Evolutionary conservation across 2,888 invertebrate genomes (phyloP), one percentile per base, ranked within the genome.

Genomic region (Eupithecia pulchellata): DNA sequence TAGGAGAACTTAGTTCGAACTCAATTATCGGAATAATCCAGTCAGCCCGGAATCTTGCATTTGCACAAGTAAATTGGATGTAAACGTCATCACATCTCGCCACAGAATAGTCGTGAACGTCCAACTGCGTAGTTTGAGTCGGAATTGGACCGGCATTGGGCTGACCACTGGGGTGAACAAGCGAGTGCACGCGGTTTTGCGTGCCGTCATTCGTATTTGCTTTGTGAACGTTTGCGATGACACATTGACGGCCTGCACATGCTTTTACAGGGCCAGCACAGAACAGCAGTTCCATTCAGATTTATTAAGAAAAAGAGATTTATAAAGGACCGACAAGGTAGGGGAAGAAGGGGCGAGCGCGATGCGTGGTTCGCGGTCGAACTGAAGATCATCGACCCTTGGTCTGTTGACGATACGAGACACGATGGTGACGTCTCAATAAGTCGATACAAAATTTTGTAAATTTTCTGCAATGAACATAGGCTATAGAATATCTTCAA

Each of bases 61-160:
- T 66, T 69, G 68, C 36, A 63, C 63, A 58, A 69, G 68, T 58
- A 66, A 72, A 72, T 72, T 72, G 72, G 66, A 72, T 64, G 72
- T 72, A 72, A 69, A 58, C 69, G 67, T 47, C 42, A 71, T 64
- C 63, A 36, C 57, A 67, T 9, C 4, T 32, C 34, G 34, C 57
- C 60, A 5, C 63, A 20, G 66, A 62, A 42, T 62, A 65, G 14
- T 17, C 6, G 29, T 57, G 20, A 4, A 20, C n/a, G 25, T 52
- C 52, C 4, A 52, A 11, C 20, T 25, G 25, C 52, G 13, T 52
- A 25, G 25, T 52, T 25, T 47, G 20, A 47, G 25, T 52, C n/a
- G 4, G 52, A 25, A 52, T 52, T 52, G 25, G 52, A 52, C 20
- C 52, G 20, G 4, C 52, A 47, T 47, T 20, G n/a, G n/a, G n/a